Evolutionary conservation across 2,888 invertebrate genomes (phyloP), one percentile per base, ranked within the genome.

Genomic region (Eupithecia subfuscata): DNA sequence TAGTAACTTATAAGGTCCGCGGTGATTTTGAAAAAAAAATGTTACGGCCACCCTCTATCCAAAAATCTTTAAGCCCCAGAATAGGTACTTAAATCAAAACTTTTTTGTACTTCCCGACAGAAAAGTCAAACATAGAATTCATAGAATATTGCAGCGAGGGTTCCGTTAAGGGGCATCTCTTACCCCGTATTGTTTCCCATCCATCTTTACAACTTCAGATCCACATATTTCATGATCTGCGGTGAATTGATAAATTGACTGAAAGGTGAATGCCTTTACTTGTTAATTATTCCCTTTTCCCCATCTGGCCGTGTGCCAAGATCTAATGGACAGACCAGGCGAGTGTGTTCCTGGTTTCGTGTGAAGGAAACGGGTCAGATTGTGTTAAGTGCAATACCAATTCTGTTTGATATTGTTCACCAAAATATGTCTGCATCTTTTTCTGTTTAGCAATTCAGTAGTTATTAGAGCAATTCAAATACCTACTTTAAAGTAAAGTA

Each of bases 201-300:
- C 56, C 22, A 22, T 22, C 56, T 12, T 22, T 60, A 25, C 22
- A 12, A 60, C 25, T 60, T 60, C 22, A 60, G 56, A 56, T 9
- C 12, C 11, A n/a, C 56, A 60, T 60, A 5, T 56, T 30, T 30
- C 30, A 30, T 30, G 25, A 43, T 48, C 60, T 25, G 60, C 25
- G 25, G 52, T 22, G 34, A 52, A 56, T 34, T n/a, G 48, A 69
- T 37, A 37, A 56, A 70, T 76, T 71, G 71, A 76, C 71, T 65
- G 70, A 72, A 75, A 81, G 86, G 84, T 87, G 82, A 87, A 86
- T 78, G 84, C 77, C 85, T 86, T 80, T 37, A 79, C 74, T 70
- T 78, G 76, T 84, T 80, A 87, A 86, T 87, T 86, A 88, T 82
- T 84, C 75, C 82, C 83, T 84, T 87, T 85, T 84, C 64, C 52